Evolutionary conservation across 2,797 vertebrate genomes (phyloP).

Genomic region (Paratrypauchen microcephalus): DNA sequence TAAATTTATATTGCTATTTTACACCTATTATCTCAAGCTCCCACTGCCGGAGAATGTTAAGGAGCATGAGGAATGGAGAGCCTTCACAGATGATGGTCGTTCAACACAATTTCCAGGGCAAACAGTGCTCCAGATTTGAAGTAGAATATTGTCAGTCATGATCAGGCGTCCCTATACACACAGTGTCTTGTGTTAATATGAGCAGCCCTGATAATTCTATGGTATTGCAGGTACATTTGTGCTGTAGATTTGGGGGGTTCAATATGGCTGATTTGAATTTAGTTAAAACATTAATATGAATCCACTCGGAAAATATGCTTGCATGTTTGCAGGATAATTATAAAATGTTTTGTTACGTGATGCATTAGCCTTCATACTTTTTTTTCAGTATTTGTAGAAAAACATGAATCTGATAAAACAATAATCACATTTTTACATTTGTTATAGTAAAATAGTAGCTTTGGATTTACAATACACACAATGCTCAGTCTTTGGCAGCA

Average conservation of each 20-base stretch:
- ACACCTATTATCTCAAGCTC: conserved; percentile 36
- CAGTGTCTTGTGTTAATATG: background rate
- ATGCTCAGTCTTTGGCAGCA: conserved; percentile 17
- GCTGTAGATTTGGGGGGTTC: background rate
- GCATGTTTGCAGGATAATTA: too few relatives aligned
- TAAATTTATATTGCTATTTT: conserved; percentile 60
- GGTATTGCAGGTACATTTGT: too few relatives aligned
- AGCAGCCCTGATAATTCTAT: background rate
- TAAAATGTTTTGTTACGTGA: background rate
- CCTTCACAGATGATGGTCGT: conserved; percentile 1
- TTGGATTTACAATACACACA: background rate
- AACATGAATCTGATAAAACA: background rate
- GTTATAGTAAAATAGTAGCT: background rate
- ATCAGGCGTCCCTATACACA: background rate
- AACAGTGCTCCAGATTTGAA: conserved; percentile 17
- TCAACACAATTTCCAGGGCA: conserved; percentile 17
- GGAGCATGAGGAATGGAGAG: conserved; percentile 14
- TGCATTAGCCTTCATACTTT: background rate
- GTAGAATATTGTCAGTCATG: conserved; percentile 51
- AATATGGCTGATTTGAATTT: background rate
- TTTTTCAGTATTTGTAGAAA: too few relatives aligned
- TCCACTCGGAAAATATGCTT: too few relatives aligned
- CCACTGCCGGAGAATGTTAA: conserved; percentile 41
- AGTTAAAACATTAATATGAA: background rate
- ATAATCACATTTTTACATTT: too few relatives aligned